A percentile compares a stretch with the other conserved stretches of the same genome.
These are phyloP conservation scores for Ceramica pisi DNA, from an alignment of 2,888 invertebrate genomes.

Conservation along the genomic window DNA sequence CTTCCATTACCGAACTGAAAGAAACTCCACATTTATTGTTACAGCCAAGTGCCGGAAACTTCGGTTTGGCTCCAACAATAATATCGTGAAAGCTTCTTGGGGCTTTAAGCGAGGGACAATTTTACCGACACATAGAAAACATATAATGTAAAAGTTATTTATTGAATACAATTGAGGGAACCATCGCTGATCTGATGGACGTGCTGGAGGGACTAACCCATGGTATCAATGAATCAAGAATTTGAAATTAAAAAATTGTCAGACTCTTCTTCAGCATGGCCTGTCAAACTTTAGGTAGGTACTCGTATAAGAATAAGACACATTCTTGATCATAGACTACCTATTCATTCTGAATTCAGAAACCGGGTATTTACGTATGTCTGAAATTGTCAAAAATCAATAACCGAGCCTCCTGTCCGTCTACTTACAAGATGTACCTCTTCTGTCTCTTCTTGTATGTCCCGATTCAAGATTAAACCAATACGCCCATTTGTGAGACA, in stretches of 20 bases:
- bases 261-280: background rate
- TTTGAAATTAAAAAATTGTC: background rate
- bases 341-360: too few relatives aligned
- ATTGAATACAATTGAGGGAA: slow-evolving; percentile 2
- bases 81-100: slow-evolving; percentile 16
- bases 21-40: slow-evolving; percentile 27
- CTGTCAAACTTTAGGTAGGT: too few relatives aligned
- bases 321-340: too few relatives aligned
- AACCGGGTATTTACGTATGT: too few relatives aligned
- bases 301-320: too few relatives aligned
- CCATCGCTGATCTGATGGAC: background rate
- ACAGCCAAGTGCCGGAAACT: slow-evolving; percentile 22
- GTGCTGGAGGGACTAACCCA: background rate
- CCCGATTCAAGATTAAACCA: background rate
- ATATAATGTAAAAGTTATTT: background rate
- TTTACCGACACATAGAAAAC: background rate
- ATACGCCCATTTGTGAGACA: background rate
- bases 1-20: background rate
- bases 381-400: too few relatives aligned
- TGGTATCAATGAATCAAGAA: background rate
- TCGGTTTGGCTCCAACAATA: slow-evolving; percentile 10
- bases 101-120: slow-evolving; percentile 3
- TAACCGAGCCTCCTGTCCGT: too few relatives aligned
- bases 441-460: background rate
- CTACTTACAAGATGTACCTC: background rate